Evolutionary conservation across 2,797 vertebrate species (phyloP), one percentile per base, ranked within the genome.

Genomic region (Telmatherina bonti): DNA sequence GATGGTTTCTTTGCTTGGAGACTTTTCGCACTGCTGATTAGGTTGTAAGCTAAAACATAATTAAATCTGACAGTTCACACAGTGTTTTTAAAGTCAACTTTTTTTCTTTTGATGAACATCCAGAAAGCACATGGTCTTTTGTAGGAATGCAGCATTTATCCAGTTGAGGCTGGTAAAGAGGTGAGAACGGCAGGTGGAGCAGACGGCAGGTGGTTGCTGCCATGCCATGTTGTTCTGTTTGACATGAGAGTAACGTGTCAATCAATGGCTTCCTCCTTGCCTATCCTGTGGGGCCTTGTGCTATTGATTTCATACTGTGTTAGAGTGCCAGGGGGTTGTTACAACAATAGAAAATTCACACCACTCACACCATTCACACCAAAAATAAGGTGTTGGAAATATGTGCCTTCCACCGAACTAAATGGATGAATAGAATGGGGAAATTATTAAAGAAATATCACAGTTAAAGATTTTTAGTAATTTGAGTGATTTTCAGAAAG

Each of bases 261-360:
- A 93, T 93, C 92, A 93, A 93, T 93, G 91, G 89, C 90, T 90
- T 91, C 91, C 92, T 90, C 87, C 84, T 78, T 68, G 76, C 79
- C 64, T 84, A 86, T 90, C 90, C 89, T 90, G 73, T 84, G 89
- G 89, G 90, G 85, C 87, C 90, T 78, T 82, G 91, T 88, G 91
- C 70, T 84, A 93, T 93, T 88, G 92, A 93, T 93, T 91, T 87
- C 84, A 84, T 80, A 89, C 86, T 84, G 89, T 92, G 92, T 89
- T 87, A 86, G 71, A 89, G 68, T 78, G 88, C 89, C 85, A 82
- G 88, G 87, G 89, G 90, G 85, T 85, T 83, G 86, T 86, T 77
- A 74, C 88, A 89, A 82, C 70, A 81, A 81, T 38, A 49, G 57
- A 82, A 73, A 85, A 88, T 85, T 88, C 90, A 83, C 81, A 88